Base-by-base conservation (phyloP, 2,113 vertebrate genomes). In the Recurvirostra avosetta region DNA sequence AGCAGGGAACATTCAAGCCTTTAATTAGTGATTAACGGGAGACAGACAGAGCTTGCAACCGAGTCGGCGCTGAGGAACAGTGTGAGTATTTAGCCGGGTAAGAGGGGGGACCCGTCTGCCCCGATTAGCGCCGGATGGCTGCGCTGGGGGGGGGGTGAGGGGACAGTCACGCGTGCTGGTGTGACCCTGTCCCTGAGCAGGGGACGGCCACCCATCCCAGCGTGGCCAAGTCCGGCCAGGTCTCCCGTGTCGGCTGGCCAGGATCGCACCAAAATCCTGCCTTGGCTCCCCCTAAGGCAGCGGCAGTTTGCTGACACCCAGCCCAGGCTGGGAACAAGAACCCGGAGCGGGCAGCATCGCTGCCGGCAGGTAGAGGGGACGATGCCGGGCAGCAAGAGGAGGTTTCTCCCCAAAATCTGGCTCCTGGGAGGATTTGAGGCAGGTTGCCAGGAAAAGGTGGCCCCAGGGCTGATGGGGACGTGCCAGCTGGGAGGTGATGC, bases 11-110 rank as follows among this genome's bases (percentile, higher is more conserved):
- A 95, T 95, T 97, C 97, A 97, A 96, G 96, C 96, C 96, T 96
- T 96, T 98, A 97, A 97, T 98, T 97, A 97, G 97, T 93, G 97
- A 97, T 97, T 98, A 97, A 93, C 95, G 0, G 89, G 95, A 97
- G 96, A 81, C 92, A 94, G 89, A 88, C 94, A 94, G 95, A 92
- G 94, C 96, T 90, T 96, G 94, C 93, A 89, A 91, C 38, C 10
- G 12, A 88, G 79, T 70, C 18, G 4, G 82, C 11, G 4, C 47
- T 73, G 47, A 77, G 94, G 63, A 96, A 90, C 92, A 92, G 91
- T 77, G 70, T 65, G 18, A 56, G 90, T 45, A 85, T 95, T 96
- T 91, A 96, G 50, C 86, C 0, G 73, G 50, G 86, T 58, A 4
- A 38, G 59, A 75, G 59, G 34, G 84, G 71, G 52, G 41, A 90